These are phyloP conservation scores for Numenius phaeopus DNA, from an alignment of 2,797 vertebrate genomes.

Conservation along the genomic window DNA sequence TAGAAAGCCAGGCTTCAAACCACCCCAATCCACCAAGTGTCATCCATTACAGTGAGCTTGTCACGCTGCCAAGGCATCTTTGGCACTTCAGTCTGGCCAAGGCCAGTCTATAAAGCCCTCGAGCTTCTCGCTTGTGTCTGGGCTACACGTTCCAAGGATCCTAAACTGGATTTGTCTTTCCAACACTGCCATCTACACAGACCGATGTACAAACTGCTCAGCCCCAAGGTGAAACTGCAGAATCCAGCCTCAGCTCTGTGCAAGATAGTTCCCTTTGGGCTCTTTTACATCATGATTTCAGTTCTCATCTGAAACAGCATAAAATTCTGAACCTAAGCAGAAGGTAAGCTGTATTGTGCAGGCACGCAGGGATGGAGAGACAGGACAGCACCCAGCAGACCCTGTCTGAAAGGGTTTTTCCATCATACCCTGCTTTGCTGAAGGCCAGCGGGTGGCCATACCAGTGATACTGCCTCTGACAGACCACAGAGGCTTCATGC, in stretches of 20 bases:
- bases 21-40: not conserved
- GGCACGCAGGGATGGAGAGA: not conserved
- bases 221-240: not conserved
- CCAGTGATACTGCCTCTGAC: not conserved
- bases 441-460: not conserved
- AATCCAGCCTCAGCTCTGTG: not conserved
- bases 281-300: not conserved
- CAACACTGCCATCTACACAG: not conserved
- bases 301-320: not conserved
- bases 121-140: not conserved
- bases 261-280: not conserved
- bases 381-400: not conserved
- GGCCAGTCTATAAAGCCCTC: not conserved
- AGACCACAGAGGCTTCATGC: not conserved
- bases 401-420: not conserved
- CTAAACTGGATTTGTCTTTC: not conserved
- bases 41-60: rapidly evolving
- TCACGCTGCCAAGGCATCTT: not conserved
- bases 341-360: not conserved
- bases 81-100: not conserved
- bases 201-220: not conserved
- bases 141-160: not conserved
- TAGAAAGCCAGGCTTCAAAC: not conserved
- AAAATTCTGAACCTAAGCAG: not conserved
- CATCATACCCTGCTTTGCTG: not conserved